Conservation (phyloP, 1,140 invertebrate genomes). For the Epicauta chinensis region DNA sequence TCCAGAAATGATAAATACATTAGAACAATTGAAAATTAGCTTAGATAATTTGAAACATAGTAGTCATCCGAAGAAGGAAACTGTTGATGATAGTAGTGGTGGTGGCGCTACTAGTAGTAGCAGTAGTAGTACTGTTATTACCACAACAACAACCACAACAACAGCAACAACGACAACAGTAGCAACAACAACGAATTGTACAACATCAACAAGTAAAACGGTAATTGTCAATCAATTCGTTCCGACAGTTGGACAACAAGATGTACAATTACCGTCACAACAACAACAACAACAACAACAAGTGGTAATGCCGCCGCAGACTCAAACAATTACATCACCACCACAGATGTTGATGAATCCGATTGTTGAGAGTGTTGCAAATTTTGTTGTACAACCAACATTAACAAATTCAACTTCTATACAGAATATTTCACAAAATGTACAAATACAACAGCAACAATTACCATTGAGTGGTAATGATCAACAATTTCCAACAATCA, state of each 20-base stretch:
- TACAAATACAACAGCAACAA: conserved; percentile 17
- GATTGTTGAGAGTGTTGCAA: background rate
- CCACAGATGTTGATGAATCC: conserved; percentile 17
- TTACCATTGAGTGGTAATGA: conserved; percentile 17
- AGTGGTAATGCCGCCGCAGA: conserved; percentile 4
- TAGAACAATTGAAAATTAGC: conserved; percentile 50
- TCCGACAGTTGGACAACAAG: no score
- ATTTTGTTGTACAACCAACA: background rate
- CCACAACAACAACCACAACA: background rate
- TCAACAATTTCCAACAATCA: conserved; percentile 17
- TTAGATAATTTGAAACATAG: conserved; percentile 50
- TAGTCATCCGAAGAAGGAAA: conserved; percentile 36
- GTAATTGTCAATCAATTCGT: background rate
- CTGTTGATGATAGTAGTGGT: conserved; percentile 14
- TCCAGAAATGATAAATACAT: conserved; percentile 45
- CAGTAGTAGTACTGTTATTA: no score
- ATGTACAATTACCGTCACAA: no score
- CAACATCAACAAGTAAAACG: conserved; percentile 7
- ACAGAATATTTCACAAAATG: conserved; percentile 24
- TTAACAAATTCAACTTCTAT: conserved; percentile 28
- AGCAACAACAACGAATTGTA: conserved; percentile 5
- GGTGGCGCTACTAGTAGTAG: no score
- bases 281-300: conserved; percentile 1
- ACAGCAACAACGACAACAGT: background rate
- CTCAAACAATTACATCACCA: conserved; percentile 10